A percentile compares a stretch with the other conserved stretches of the same genome.
Evolutionary conservation across 2,888 invertebrate species (phyloP).

Genomic region (Tyria jacobaeae): DNA sequence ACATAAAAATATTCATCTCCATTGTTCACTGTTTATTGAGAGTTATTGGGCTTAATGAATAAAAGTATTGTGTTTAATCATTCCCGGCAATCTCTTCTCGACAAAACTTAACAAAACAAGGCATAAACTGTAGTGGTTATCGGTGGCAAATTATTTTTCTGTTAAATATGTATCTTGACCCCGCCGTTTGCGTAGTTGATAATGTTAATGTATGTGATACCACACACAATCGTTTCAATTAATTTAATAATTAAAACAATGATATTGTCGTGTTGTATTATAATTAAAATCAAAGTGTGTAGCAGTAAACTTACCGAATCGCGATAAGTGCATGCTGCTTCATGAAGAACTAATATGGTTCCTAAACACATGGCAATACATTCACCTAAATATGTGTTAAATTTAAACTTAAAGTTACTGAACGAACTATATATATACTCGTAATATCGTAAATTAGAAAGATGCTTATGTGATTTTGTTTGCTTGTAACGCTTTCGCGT

Average conservation of each 20-base stretch:
- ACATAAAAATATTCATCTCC: neutral
- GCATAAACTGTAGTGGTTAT: conserved; percentile 71
- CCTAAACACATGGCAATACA: too few species aligned
- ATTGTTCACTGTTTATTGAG: conserved; percentile 23
- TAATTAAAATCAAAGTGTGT: conserved; percentile 37
- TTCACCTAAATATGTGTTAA: too few species aligned
- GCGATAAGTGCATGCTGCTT: conserved; percentile 13
- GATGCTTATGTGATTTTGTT: too few species aligned
- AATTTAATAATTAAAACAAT: conserved; percentile 58
- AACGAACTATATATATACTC: too few species aligned
- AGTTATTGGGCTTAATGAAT: conserved; percentile 36
- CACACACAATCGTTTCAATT: conserved; percentile 57
- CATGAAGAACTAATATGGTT: too few species aligned
- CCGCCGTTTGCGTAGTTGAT: conserved; percentile 60
- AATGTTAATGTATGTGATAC: conserved; percentile 51
- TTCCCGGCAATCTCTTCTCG: conserved; percentile 49
- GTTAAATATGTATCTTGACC: conserved; percentile 72
- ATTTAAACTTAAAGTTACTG: too few species aligned
- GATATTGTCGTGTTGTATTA: conserved; percentile 36
- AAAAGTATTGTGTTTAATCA: conserved; percentile 46
- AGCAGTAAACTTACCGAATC: conserved; percentile 27
- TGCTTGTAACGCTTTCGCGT: too few species aligned
- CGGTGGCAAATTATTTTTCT: conserved; percentile 83
- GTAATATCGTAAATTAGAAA: too few species aligned
- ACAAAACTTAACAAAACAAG: conserved; percentile 61